Conservation (phyloP, 2,113 vertebrate genomes). For the Kryptolebias marmoratus region DNA sequence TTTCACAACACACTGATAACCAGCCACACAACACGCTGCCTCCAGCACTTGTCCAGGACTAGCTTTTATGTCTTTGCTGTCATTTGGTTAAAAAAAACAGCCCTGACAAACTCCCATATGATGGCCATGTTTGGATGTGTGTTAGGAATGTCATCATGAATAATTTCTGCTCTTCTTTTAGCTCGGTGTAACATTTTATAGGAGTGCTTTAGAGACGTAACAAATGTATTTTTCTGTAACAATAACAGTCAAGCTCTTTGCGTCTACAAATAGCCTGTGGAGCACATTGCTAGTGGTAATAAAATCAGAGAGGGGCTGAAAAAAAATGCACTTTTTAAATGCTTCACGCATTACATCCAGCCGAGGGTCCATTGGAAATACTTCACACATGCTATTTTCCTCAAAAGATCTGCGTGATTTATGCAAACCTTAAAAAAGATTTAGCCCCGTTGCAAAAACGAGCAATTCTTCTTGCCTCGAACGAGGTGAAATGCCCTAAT, state of each 20-base stretch:
- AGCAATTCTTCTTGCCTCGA: background rate
- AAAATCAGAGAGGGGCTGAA: conserved; percentile 29
- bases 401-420: background rate
- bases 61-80: conserved; percentile 55
- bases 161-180: conserved; percentile 46
- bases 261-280: conserved; percentile 51
- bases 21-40: conserved; percentile 30
- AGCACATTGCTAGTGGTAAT: conserved; percentile 56
- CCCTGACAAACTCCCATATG: conserved; percentile 31
- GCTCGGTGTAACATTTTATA: conserved; percentile 59
- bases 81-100: conserved; percentile 45
- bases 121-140: conserved; percentile 64
- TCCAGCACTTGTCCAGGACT: conserved; percentile 24
- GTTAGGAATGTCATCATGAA: conserved; percentile 33
- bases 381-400: conserved; percentile 4
- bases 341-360: conserved; percentile 13
- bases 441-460: background rate
- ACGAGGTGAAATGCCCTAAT: background rate
- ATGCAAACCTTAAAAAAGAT: conserved; percentile 9
- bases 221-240: conserved; percentile 67
- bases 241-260: conserved; percentile 61
- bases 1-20: conserved; percentile 27
- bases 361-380: background rate
- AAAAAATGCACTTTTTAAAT: conserved; percentile 12
- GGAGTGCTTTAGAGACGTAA: conserved; percentile 46